phyloP scores from a whole-genome alignment of 1,140 invertebrate species.

The Nymphalis io region DNA sequence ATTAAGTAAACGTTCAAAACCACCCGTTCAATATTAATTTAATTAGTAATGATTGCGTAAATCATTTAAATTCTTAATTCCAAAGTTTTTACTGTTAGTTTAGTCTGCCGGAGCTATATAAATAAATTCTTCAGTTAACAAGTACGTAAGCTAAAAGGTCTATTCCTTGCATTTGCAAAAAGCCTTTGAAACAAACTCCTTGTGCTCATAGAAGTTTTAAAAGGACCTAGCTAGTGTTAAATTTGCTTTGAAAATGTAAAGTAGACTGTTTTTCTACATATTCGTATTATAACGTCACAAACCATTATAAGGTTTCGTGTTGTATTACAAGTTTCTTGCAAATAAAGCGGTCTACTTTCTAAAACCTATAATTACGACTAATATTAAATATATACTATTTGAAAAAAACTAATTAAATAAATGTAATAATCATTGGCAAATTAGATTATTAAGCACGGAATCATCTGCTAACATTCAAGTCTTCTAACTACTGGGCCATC shows the following conservation, averaged over 20 bases:
- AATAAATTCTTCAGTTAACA: constrained; percentile 6
- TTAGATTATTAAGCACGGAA: too few relatives aligned
- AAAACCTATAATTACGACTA: too few relatives aligned
- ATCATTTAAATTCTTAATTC: too few relatives aligned
- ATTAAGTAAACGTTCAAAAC: background rate
- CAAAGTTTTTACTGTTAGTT: background rate
- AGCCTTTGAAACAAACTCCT: constrained; percentile 5
- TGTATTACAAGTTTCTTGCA: background rate
- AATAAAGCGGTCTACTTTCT: background rate
- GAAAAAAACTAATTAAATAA: too few relatives aligned
- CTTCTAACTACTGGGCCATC: too few relatives aligned
- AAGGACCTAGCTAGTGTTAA: background rate
- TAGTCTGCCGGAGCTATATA: background rate
- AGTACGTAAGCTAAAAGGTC: constrained; percentile 8
- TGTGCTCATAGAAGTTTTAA: background rate
- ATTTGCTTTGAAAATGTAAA: constrained; percentile 4
- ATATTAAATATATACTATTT: too few relatives aligned
- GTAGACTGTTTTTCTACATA: constrained; percentile 1
- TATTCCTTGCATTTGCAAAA: constrained; percentile 1
- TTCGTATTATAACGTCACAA: background rate
- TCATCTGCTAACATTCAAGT: too few relatives aligned
- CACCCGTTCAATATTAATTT: background rate
- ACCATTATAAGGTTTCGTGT: constrained; percentile 1
- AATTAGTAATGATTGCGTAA: background rate
- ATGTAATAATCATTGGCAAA: too few relatives aligned